Percentiles rank a stretch among this genome's conserved stretches.
Conservation (phyloP, 2,888 invertebrate genomes). For the Dryomyza anilis region DNA sequence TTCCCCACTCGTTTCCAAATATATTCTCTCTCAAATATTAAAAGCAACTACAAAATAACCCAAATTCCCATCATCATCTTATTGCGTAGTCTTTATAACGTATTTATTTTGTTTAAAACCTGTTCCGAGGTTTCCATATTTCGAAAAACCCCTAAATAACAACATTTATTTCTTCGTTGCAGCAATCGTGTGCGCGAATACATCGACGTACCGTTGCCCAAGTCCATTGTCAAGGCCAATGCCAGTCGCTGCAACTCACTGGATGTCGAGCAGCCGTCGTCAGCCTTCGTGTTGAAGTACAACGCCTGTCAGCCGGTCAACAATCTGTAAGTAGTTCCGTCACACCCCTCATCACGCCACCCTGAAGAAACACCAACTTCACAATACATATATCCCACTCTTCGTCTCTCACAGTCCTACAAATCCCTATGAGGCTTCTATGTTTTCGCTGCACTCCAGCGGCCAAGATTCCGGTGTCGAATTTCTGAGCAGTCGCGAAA, state of each 20-base stretch:
- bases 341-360: background rate
- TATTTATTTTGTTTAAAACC: no score
- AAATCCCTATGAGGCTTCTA: conserved; percentile 70
- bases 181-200: conserved; percentile 59
- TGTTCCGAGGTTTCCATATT: no score
- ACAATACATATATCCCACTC: background rate
- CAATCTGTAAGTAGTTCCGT: conserved; percentile 48
- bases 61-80: no score
- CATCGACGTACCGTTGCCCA: conserved; percentile 61
- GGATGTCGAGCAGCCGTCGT: conserved; percentile 38
- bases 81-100: no score
- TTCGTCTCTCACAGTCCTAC: conserved; percentile 34
- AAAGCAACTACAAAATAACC: no score
- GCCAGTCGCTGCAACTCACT: conserved; percentile 35
- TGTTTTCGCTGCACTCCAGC: conserved; percentile 81
- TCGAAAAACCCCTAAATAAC: background rate
- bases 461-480: conserved; percentile 82
- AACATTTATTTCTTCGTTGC: conserved; percentile 25
- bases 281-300: conserved; percentile 56
- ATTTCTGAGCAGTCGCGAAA: conserved; percentile 58
- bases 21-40: no score
- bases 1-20: no score
- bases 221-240: conserved; percentile 55
- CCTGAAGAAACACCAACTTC: background rate
- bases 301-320: conserved; percentile 55